Conservation (phyloP, 2,113 vertebrate genomes). For the Callorhinus ursinus region DNA sequence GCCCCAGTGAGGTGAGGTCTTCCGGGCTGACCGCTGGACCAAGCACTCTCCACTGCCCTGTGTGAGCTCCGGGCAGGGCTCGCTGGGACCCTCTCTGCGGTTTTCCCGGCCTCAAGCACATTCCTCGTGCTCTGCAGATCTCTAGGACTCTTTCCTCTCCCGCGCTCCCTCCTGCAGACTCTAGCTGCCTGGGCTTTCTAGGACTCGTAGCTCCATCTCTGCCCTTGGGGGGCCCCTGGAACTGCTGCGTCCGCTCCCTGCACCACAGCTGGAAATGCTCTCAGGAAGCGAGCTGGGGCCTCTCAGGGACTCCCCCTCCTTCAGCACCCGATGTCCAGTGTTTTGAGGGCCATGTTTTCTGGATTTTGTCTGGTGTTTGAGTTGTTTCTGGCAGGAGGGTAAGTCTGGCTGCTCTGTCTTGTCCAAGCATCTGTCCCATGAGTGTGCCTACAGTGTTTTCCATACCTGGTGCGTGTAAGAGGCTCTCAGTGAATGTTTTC, state of each 20-base stretch:
- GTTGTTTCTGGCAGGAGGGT: background rate
- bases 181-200: background rate
- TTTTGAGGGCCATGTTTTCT: background rate
- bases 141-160: background rate
- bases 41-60: background rate
- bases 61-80: background rate
- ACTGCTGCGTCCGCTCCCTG: background rate
- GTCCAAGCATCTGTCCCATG: background rate
- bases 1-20: background rate
- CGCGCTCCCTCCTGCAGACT: background rate
- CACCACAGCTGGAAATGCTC: no score
- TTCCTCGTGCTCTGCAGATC: background rate
- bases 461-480: background rate
- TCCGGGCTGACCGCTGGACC: background rate
- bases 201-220: background rate
- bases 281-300: background rate
- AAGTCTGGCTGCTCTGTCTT: background rate
- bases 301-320: background rate
- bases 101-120: background rate
- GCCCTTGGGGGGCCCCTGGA: background rate
- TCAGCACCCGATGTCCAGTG: background rate
- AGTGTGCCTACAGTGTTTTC: background rate
- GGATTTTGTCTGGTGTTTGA: background rate
- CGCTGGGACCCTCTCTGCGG: background rate
- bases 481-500: background rate